Conservation (phyloP, 2,113 vertebrate species). For the Cyphomyrus discorhynchus region DNA sequence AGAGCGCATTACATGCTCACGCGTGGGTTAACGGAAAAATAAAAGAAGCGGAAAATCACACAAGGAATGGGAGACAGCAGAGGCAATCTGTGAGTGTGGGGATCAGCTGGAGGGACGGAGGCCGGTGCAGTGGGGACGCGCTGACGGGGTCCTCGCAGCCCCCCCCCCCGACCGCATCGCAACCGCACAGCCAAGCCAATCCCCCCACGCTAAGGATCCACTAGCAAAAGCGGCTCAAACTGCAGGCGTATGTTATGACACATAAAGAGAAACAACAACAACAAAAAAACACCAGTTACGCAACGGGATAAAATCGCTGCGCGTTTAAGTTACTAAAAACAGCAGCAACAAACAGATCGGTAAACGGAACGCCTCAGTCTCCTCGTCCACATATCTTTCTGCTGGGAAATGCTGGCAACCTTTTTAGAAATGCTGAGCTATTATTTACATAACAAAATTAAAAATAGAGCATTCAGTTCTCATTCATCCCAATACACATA, state of each 20-base stretch:
- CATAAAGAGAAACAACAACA: background rate
- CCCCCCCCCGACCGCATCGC: background rate
- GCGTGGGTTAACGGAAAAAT: background rate
- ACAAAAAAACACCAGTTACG: background rate
- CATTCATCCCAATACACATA: constrained; percentile 45
- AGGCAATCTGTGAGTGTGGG: background rate
- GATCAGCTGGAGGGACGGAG: background rate
- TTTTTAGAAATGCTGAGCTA: background rate
- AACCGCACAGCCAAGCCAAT: background rate
- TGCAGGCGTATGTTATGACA: background rate
- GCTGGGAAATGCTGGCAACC: background rate
- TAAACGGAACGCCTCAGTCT: background rate
- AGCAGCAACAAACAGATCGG: background rate
- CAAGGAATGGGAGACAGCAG: background rate
- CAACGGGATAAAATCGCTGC: background rate
- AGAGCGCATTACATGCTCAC: background rate
- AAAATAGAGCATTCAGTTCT: background rate
- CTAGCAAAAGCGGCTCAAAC: background rate
- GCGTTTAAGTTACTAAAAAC: background rate
- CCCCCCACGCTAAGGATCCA: background rate
- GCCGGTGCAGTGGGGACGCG: background rate
- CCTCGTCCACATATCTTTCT: background rate
- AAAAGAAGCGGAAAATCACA: background rate
- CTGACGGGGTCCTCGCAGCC: background rate
- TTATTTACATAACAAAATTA: background rate